Base-by-base conservation (phyloP, 1,140 invertebrate species). In the Tetragnatha versicolor region DNA sequence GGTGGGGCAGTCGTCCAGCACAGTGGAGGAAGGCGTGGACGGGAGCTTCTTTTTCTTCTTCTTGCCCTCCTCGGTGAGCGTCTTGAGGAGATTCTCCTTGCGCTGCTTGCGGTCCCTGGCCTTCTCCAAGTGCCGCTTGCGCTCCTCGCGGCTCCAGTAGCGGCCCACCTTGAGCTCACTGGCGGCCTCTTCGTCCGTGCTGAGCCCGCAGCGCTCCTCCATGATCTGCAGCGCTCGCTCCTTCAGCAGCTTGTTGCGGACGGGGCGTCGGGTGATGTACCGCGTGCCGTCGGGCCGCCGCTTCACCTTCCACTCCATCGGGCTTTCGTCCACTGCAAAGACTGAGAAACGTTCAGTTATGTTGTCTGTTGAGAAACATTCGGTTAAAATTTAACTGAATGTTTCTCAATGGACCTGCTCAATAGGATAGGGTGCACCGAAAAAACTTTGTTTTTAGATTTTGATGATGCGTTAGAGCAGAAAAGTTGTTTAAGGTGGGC, bases 241-340 rank as follows among this genome's bases (percentile, higher is more conserved):
- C 82, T 90, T 91, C 29, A 92, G 84, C 39, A 92, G 86, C 85
- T 89, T 92, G 85, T 89, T 92, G 42, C 92, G 86, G 0, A 92
- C 89, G 5, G 92, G 91, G 25, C 92, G 85, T 42, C 91, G 86
- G 0, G 92, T 92, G 80, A 94, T 93, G 83, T 94, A 94, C 47
- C 93, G 87, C 0, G 91, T 91, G 4, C 93, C 93, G 83, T 94
- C 93, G 2, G 92, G 89, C 61, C 92, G 86, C 33, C 91, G 88
- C 82, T 94, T 94, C 0, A 94, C 92, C 83, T 93, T 92, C 92
- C 92, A 93, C 79, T 92, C 91, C 91, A 92, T 92, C 63, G 86
- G 85, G 0, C 87, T 85, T 47, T 88, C 88, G 49, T 63, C 60
- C 2, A n/a, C n/a, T n/a, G n/a, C n/a, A n/a, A n/a, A n/a, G n/a